A percentile compares a stretch with the other conserved stretches of the same genome.
These are phyloP conservation scores for Drosophila neutralis DNA, from an alignment of 2,888 invertebrate species.

Conservation along the genomic window DNA sequence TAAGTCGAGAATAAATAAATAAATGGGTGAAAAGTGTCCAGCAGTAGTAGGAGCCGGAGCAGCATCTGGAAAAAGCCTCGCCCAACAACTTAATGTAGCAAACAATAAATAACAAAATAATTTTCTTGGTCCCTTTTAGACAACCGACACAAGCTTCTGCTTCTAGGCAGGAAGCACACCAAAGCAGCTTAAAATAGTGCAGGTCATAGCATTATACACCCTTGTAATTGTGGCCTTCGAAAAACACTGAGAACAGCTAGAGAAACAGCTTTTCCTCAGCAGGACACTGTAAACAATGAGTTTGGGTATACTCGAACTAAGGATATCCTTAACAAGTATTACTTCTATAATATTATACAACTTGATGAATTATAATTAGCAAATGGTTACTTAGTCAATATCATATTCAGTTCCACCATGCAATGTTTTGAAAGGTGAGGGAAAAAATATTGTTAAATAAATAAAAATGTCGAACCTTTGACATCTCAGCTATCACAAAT, in stretches of 20 bases:
- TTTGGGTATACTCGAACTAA: conserved; percentile 3
- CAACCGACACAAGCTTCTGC: conserved; percentile 11
- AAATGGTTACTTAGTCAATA: background rate
- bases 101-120: conserved; percentile 53
- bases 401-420: background rate
- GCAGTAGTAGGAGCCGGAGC: conserved; percentile 6
- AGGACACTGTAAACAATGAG: background rate
- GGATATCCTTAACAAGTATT: conserved; percentile 7
- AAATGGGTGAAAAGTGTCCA: conserved; percentile 36
- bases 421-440: background rate
- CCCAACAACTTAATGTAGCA: conserved; percentile 17
- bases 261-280: conserved; percentile 12
- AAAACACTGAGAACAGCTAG: conserved; percentile 16
- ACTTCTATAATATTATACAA: background rate
- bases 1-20: conserved; percentile 63
- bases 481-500: conserved; percentile 24
- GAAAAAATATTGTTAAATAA: background rate
- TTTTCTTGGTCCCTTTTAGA: conserved; percentile 34
- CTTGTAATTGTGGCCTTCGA: conserved; percentile 67
- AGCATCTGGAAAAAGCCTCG: conserved; percentile 8
- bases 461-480: conserved; percentile 10
- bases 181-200: conserved; percentile 52
- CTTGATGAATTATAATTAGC: background rate
- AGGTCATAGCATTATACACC: conserved; percentile 52
- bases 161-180: conserved; percentile 15